Evolutionary conservation across 1,140 invertebrate genomes (phyloP).

Genomic region (Drosophila busckii): DNA sequence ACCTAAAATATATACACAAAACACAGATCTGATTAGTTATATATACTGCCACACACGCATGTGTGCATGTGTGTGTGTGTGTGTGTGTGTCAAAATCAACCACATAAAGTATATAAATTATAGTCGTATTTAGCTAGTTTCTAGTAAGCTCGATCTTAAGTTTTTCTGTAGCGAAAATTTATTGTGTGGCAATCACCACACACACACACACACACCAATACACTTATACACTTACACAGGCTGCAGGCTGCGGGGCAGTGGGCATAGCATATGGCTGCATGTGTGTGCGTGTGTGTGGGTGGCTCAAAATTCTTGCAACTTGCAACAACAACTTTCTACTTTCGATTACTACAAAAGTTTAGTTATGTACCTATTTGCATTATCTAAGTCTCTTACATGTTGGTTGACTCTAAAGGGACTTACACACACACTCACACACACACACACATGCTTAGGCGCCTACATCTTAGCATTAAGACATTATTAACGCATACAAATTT

Average conservation of each 20-base stretch:
- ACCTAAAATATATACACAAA: too few species aligned
- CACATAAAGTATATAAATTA: slow-evolving; percentile 52
- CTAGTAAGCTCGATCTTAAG: slow-evolving; percentile 32
- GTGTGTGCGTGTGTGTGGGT: too few species aligned
- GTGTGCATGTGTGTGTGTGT: too few species aligned
- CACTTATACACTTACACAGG: neutral
- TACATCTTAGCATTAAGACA: slow-evolving; percentile 24
- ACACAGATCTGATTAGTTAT: too few species aligned
- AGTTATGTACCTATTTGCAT: too few species aligned
- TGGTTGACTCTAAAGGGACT: slow-evolving; percentile 17
- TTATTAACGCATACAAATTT: slow-evolving; percentile 30
- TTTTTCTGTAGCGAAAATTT: slow-evolving; percentile 40
- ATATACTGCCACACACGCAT: too few species aligned
- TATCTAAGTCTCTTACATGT: too few species aligned
- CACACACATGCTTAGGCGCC: slow-evolving; percentile 11
- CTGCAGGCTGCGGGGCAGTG: slow-evolving; percentile 21
- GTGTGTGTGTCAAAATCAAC: slow-evolving; percentile 44
- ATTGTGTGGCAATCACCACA: slow-evolving; percentile 9
- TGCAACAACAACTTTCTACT: slow-evolving; percentile 23
- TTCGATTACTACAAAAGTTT: slow-evolving; percentile 46
- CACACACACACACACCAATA: slow-evolving; percentile 2
- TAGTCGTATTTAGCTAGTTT: slow-evolving; percentile 55
- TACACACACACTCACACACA: slow-evolving; percentile 13
- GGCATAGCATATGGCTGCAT: too few species aligned
- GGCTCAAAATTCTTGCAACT: neutral